Evolutionary conservation across 2,888 invertebrate genomes (phyloP), one percentile per base, ranked within the genome.

Genomic region (Drosophila tripunctata): DNA sequence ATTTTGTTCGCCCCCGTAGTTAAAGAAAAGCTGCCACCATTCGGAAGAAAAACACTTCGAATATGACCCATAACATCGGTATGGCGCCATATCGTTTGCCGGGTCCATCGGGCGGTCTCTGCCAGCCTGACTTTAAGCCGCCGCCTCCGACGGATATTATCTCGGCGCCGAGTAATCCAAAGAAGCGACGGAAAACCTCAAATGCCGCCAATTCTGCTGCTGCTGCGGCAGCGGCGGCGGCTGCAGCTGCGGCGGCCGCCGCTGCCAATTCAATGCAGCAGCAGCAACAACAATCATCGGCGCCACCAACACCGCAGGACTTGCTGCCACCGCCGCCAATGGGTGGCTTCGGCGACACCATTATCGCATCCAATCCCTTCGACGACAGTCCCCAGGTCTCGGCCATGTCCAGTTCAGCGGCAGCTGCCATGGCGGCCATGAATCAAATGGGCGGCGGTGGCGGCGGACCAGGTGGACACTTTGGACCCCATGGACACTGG

Each of bases 361-460:
- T 98, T 89, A 95, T 97, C 67, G 98, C 98, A 60, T 97, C 97
- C 69, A 98, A 98, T 92, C 98, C 98, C 33, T 98, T 98, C 91
- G 98, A 98, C 92, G 98, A 98, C 90, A 96, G 96, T 52, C 91
- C 91, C 54, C 90, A 90, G 70, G 96, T 96, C n/a, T 90, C 90
- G 45, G 94, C 93, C 47, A 90, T 88, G 71, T 88, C 90, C 7
- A 84, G 83, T 19, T 86, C 89, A 17, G 86, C 88, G 35, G 92
- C 93, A 45, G 83, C 83, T 92, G 92, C 73, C 92, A 93, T 90
- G 93, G 93, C 90, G 85, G 94, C 95, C 67, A 94, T 94, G 89
- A 93, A 93, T 31, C 94, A 94, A 48, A 94, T 95, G 94, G 87
- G 87, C 17, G 90, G 88, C 6, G 67, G 88, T 4, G 69, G 58